Evolutionary conservation across 1,140 invertebrate species (phyloP).

Genomic region (Diploscapter pachys): DNA sequence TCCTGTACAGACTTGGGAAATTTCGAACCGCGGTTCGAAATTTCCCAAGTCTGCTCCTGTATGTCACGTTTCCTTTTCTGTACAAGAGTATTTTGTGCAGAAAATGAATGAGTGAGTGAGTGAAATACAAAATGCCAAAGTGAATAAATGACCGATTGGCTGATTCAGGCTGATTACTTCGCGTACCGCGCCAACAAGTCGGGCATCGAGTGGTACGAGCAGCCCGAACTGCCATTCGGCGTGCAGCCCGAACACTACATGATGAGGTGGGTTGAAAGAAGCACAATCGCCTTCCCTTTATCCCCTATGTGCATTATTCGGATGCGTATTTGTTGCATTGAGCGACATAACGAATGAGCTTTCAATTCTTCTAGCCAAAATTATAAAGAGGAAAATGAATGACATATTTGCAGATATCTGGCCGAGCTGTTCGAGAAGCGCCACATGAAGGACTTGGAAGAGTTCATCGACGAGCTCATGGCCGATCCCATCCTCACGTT

Average conservation of each 20-base stretch:
- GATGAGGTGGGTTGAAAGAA: constrained; percentile 9
- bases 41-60: background rate
- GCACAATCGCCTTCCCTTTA: background rate
- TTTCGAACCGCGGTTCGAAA: too few species aligned
- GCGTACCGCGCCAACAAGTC: constrained; percentile 16
- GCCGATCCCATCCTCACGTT: constrained; percentile 15
- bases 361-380: too few species aligned
- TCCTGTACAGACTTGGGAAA: too few species aligned
- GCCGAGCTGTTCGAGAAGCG: constrained; percentile 26
- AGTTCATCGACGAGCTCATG: constrained; percentile 12
- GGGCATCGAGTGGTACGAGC: constrained; percentile 25
- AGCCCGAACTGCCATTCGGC: constrained; percentile 20
- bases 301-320: too few species aligned
- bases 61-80: constrained; percentile 1
- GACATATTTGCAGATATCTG: background rate
- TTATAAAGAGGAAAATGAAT: too few species aligned
- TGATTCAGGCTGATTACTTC: constrained; percentile 32
- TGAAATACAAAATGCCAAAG: background rate
- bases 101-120: background rate
- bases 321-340: too few species aligned
- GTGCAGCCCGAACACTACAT: constrained; percentile 19
- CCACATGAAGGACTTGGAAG: constrained; percentile 6
- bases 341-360: too few species aligned
- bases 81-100: constrained; percentile 5
- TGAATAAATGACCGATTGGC: constrained; percentile 12